Percentiles rank a stretch among this genome's conserved stretches.
These are phyloP conservation scores for Tenthredo scrophulariae DNA, from an alignment of 2,888 invertebrate genomes.

Conservation along the genomic window DNA sequence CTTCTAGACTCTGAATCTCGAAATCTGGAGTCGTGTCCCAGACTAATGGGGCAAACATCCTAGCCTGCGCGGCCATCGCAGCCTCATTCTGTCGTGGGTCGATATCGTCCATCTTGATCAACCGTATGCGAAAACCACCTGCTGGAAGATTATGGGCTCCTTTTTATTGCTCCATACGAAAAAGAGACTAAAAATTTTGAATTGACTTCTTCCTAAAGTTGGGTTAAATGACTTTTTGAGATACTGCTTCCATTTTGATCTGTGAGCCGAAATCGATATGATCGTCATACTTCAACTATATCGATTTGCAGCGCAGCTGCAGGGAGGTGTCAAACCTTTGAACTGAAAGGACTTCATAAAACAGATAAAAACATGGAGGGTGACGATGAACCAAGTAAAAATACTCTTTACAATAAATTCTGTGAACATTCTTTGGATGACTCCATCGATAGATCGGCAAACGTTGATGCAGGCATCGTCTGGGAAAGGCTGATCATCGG, in stretches of 20 bases:
- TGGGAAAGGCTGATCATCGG: constrained; percentile 64
- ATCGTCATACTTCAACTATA: not conserved
- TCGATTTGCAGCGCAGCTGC: not conserved
- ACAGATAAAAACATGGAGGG: not conserved
- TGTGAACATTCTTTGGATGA: not conserved
- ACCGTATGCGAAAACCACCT: not conserved
- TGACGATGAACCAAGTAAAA: not conserved
- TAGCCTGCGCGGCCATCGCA: constrained; percentile 59
- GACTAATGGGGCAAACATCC: constrained; percentile 64
- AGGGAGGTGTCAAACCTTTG: not conserved
- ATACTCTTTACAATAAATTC: not conserved
- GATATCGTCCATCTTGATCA: constrained; percentile 28
- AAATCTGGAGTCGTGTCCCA: constrained; percentile 66
- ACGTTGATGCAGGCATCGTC: constrained; percentile 52
- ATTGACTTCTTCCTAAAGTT: not conserved
- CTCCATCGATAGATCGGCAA: not conserved
- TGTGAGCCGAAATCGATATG: not conserved
- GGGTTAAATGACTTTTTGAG: not conserved
- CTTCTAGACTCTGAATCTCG: constrained; percentile 68
- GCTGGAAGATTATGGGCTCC: not conserved
- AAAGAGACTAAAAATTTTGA: not conserved
- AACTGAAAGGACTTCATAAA: not conserved
- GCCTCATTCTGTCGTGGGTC: constrained; percentile 58
- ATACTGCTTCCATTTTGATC: not conserved
- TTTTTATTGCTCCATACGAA: not conserved